Conservation (phyloP, 2,113 vertebrate species). For the Oncorhynchus masou region DNA sequence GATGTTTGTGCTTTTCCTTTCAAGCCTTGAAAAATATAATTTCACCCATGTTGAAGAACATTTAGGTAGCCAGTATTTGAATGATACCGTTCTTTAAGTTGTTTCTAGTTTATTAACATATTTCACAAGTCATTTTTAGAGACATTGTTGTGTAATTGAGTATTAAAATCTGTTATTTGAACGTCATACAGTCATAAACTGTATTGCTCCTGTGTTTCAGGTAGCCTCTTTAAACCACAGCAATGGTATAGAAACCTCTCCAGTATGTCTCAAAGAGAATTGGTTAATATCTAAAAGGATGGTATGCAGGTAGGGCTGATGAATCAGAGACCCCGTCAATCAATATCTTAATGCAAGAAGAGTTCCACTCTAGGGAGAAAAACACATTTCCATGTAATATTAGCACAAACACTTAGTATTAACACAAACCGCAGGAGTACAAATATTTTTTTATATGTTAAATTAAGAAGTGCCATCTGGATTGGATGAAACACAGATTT, state of each 20-base stretch:
- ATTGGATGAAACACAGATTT: no score
- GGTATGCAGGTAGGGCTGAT: background rate
- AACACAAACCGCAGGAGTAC: background rate
- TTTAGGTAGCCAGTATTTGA: no score
- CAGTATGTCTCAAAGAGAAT: background rate
- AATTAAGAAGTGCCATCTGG: no score
- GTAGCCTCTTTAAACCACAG: background rate
- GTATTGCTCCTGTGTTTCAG: background rate
- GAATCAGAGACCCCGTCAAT: background rate
- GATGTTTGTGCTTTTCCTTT: slow-evolving; percentile 15
- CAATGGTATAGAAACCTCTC: background rate
- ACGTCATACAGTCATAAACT: background rate
- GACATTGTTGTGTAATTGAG: background rate
- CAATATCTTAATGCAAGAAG: background rate
- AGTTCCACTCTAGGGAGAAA: background rate
- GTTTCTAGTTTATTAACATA: background rate
- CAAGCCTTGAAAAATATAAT: slow-evolving; percentile 16
- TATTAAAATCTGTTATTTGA: background rate
- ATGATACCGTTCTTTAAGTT: background rate
- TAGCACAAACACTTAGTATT: background rate
- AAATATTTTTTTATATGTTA: background rate
- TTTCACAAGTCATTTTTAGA: background rate
- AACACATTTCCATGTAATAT: background rate
- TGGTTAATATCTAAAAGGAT: background rate
- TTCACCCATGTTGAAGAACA: background rate